Evolutionary conservation across 2,888 invertebrate genomes (phyloP).

Genomic region (Blastobasis adustella): DNA sequence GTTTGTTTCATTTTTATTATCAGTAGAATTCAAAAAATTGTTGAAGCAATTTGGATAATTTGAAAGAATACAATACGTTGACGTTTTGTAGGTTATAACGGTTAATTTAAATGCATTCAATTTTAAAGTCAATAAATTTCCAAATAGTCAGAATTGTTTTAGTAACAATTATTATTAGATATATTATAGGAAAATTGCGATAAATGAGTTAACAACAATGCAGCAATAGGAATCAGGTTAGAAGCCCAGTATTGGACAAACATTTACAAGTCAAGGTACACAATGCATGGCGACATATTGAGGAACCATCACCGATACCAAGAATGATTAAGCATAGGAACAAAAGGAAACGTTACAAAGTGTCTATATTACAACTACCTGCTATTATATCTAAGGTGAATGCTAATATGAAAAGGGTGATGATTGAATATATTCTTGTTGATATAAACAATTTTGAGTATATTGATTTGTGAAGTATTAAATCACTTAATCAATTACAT

Average conservation of each 20-base stretch:
- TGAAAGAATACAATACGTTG: neutral
- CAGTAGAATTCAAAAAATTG: neutral
- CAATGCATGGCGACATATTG: conserved; percentile 50
- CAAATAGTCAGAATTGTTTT: too few species aligned
- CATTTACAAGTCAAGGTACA: conserved; percentile 39
- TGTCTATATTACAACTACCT: conserved; percentile 22
- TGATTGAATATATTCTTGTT: conserved; percentile 10
- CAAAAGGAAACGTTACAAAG: conserved; percentile 56
- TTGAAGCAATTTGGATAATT: too few species aligned
- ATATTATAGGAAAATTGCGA: too few species aligned
- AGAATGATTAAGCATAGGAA: conserved; percentile 71
- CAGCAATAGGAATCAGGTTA: neutral
- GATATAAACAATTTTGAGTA: conserved; percentile 10
- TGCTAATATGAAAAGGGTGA: conserved; percentile 20
- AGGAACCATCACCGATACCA: conserved; percentile 70
- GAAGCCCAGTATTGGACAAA: conserved; percentile 23
- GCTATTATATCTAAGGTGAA: conserved; percentile 17
- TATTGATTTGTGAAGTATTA: conserved; percentile 9
- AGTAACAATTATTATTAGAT: too few species aligned
- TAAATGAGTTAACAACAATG: too few species aligned
- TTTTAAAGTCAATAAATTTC: too few species aligned
- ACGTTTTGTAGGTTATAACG: too few species aligned
- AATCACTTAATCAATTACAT: conserved; percentile 21
- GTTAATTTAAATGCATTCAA: too few species aligned
- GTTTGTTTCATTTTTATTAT: neutral